Conservation (phyloP, 1,140 invertebrate genomes). For the Cydia splendana region DNA sequence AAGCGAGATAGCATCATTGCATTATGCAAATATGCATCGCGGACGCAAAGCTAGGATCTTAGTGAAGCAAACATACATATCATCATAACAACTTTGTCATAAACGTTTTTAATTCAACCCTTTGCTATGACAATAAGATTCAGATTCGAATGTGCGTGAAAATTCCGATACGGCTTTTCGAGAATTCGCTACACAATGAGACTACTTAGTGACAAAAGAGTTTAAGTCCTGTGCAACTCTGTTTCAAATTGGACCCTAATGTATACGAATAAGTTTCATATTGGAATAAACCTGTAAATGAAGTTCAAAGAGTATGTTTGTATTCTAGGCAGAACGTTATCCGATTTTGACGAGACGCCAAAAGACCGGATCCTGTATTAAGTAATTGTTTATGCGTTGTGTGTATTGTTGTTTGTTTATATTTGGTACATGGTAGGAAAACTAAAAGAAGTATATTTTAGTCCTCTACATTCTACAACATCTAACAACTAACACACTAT, state of each 20-base stretch:
- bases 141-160: background rate
- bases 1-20: background rate
- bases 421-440: background rate
- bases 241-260: background rate
- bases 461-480: too few species aligned
- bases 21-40: conserved; percentile 8
- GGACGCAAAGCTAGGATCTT: background rate
- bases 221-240: background rate
- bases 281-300: background rate
- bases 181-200: background rate
- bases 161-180: background rate
- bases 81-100: background rate
- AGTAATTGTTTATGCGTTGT: conserved; percentile 5
- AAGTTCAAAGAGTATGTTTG: background rate
- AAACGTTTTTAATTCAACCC: background rate
- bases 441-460: too few species aligned
- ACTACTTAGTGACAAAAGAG: background rate
- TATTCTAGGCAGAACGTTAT: background rate
- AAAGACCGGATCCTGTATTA: background rate
- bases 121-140: background rate
- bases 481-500: too few species aligned
- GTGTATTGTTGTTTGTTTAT: background rate
- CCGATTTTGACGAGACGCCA: conserved; percentile 20
- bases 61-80: background rate
- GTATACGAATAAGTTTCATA: background rate